These are phyloP conservation scores for Dufourea novaeangliae DNA, from an alignment of 1,140 invertebrate species.

Conservation along the genomic window DNA sequence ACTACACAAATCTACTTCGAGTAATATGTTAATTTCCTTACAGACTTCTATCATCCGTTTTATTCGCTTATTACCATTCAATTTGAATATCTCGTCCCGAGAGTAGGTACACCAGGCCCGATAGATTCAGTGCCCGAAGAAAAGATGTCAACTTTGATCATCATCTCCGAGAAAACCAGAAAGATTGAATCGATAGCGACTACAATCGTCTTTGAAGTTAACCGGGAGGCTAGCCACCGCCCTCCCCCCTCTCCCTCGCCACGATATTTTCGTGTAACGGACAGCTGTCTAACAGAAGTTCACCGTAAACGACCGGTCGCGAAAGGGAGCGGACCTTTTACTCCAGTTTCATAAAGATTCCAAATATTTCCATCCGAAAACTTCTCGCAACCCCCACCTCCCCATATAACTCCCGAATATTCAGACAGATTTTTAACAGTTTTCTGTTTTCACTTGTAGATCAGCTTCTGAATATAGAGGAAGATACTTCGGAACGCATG, in stretches of 20 bases:
- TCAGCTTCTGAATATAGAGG: background rate
- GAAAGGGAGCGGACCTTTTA: background rate
- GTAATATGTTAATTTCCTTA: no score
- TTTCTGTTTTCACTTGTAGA: conserved; percentile 6
- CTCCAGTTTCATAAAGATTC: background rate
- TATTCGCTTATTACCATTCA: background rate
- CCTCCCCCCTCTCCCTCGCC: no score
- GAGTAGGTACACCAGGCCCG: background rate
- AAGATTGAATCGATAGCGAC: background rate
- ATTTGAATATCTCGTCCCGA: background rate
- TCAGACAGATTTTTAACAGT: background rate
- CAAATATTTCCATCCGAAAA: background rate
- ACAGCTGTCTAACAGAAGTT: background rate
- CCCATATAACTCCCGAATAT: conserved; percentile 6
- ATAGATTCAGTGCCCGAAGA: background rate
- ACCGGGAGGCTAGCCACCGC: background rate
- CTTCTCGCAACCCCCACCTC: background rate
- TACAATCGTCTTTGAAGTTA: conserved; percentile 3
- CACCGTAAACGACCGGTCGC: background rate
- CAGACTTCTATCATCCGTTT: no score
- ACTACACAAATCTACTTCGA: no score
- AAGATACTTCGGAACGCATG: background rate
- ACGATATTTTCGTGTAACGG: background rate
- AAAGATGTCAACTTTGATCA: background rate
- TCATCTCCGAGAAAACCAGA: background rate